phyloP scores from a whole-genome alignment of 2,113 vertebrate genomes.

The Petaurus breviceps region DNA sequence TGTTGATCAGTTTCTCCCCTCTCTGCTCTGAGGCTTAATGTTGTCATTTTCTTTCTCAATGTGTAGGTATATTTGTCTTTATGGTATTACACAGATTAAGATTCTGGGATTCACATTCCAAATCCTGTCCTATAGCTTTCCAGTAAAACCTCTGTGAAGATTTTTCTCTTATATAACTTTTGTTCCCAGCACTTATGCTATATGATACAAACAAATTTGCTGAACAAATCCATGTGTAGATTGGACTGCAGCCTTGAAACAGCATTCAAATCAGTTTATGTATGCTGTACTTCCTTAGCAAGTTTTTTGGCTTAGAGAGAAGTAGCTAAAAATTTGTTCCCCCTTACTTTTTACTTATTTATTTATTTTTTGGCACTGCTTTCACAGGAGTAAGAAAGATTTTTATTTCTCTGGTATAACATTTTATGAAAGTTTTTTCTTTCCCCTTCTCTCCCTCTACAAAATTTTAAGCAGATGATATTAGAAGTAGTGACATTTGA shows the following conservation, averaged over 20 bases:
- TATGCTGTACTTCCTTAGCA: not conserved
- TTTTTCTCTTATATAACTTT: not conserved
- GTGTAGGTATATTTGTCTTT: constrained; percentile 13
- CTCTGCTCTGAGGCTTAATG: not conserved
- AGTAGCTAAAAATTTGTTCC: constrained; percentile 1
- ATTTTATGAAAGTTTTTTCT: not conserved
- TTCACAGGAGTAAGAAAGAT: constrained; percentile 4
- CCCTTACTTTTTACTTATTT: not conserved
- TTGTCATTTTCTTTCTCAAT: not conserved
- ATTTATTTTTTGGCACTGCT: not conserved
- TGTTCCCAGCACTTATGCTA: not conserved
- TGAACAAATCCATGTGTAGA: not conserved
- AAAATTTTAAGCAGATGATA: constrained; percentile 14
- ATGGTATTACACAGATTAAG: not conserved
- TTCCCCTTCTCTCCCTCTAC: not conserved
- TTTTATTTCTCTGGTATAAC: not conserved
- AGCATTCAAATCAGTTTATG: not conserved
- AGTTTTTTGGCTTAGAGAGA: constrained; percentile 4
- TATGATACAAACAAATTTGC: not conserved
- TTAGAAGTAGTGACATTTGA: not conserved
- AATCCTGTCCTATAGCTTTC: not conserved
- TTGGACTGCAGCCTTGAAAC: not conserved
- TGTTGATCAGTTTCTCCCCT: not conserved
- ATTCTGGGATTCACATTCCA: not conserved
- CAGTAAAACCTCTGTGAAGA: constrained; percentile 1